Evolutionary conservation across 2,888 invertebrate genomes (phyloP).

Genomic region (Drosophila subsilvestris): DNA sequence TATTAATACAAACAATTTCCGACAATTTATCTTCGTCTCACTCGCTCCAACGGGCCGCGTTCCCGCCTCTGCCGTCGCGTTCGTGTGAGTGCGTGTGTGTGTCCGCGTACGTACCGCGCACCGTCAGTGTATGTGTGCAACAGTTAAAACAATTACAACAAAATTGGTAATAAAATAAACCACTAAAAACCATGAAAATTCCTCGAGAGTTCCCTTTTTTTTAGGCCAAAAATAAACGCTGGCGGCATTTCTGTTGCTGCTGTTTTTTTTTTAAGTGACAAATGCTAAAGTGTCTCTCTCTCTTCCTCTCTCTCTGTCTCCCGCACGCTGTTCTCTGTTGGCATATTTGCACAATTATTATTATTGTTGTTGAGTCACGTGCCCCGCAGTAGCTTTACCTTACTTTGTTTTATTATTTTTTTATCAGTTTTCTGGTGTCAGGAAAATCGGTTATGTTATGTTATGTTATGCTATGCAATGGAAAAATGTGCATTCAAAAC

Average conservation of each 20-base stretch:
- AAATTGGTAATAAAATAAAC: slow-evolving; percentile 58
- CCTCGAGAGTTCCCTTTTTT: neutral
- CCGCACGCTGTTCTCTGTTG: neutral
- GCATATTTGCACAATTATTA: neutral
- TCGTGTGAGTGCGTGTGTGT: slow-evolving; percentile 36
- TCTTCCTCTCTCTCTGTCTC: neutral
- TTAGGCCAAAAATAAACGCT: slow-evolving; percentile 37
- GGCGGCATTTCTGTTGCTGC: slow-evolving; percentile 27
- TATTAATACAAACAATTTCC: neutral
- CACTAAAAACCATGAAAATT: slow-evolving; percentile 1
- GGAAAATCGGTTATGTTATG: neutral
- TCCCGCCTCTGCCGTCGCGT: slow-evolving; percentile 31
- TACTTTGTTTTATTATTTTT: slow-evolving; percentile 1
- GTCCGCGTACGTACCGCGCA: neutral
- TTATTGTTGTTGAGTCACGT: neutral
- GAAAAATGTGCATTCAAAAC: slow-evolving; percentile 2
- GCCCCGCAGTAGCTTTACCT: neutral
- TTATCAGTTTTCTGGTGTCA: neutral
- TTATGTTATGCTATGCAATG: neutral
- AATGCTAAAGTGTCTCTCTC: neutral
- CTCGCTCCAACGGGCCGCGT: slow-evolving; percentile 3
- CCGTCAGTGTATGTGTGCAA: slow-evolving; percentile 33
- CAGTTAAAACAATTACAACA: slow-evolving; percentile 44
- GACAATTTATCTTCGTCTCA: neutral
- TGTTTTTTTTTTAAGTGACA: slow-evolving; percentile 9